Percentiles rank a stretch among this genome's conserved stretches.
Evolutionary conservation across 2,888 invertebrate species (phyloP).

Genomic region (Colostygia pectinataria): DNA sequence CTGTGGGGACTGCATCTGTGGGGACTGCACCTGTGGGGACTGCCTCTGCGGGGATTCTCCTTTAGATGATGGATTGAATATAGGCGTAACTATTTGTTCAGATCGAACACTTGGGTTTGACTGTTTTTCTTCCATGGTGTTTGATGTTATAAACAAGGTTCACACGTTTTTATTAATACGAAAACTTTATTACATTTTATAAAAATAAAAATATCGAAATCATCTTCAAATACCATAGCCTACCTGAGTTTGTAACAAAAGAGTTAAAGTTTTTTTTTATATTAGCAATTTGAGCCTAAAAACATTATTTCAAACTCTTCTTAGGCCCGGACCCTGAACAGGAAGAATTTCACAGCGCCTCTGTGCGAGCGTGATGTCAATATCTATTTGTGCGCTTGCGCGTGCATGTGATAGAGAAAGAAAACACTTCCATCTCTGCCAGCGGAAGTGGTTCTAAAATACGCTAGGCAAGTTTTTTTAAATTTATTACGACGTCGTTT

Average conservation of each 20-base stretch:
- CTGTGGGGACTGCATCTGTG: conserved; percentile 1
- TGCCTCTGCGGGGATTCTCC: conserved; percentile 1
- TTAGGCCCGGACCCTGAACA: too few species aligned
- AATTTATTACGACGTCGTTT: too few species aligned
- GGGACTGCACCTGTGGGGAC: conserved; percentile 15
- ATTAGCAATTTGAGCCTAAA: too few species aligned
- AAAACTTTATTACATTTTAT: conserved; percentile 45
- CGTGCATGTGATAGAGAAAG: too few species aligned
- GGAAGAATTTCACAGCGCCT: too few species aligned
- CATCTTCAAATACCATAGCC: conserved; percentile 51
- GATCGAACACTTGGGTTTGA: conserved; percentile 13
- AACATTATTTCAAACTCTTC: too few species aligned
- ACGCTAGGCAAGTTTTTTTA: too few species aligned
- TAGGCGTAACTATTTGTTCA: conserved; percentile 6
- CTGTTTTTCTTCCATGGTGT: conserved; percentile 20
- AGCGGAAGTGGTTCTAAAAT: too few species aligned
- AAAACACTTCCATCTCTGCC: too few species aligned
- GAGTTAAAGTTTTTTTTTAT: conserved; percentile 14
- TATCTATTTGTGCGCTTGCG: too few species aligned
- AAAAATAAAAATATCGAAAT: conserved; percentile 15
- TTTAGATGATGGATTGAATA: conserved; percentile 7
- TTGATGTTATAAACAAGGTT: conserved; percentile 5
- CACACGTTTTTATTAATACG: conserved; percentile 23
- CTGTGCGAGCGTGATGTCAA: too few species aligned
- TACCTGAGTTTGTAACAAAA: conserved; percentile 46